Percentiles rank a stretch among this genome's conserved stretches.
phyloP scores from a whole-genome alignment of 2,888 invertebrate species.

The Drosophila ezoana region DNA sequence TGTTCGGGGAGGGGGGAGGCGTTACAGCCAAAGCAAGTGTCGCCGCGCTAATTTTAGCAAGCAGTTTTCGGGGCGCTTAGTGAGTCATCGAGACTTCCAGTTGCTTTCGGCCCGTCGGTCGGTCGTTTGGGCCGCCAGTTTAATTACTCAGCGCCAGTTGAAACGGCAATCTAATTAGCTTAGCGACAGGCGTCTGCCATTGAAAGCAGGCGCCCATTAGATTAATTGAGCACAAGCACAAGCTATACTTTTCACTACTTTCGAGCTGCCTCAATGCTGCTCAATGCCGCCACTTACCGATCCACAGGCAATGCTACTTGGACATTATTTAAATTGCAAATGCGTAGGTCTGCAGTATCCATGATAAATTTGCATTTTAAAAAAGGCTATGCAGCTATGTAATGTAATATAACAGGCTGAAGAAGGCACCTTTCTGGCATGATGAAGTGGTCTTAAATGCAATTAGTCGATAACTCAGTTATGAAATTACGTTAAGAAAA shows the following conservation, averaged over 20 bases:
- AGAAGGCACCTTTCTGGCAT: too few relatives aligned
- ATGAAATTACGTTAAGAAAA: too few relatives aligned
- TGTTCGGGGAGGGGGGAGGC: background rate
- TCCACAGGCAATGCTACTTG: background rate
- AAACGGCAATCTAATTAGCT: constrained; percentile 73
- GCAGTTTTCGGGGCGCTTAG: constrained; percentile 29
- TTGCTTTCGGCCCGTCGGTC: constrained; percentile 2
- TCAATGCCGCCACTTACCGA: too few relatives aligned
- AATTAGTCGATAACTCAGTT: too few relatives aligned
- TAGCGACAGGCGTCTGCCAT: constrained; percentile 30
- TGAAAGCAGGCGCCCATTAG: constrained; percentile 54
- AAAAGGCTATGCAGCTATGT: too few relatives aligned
- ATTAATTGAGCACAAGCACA: constrained; percentile 51
- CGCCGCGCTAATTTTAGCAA: constrained; percentile 54
- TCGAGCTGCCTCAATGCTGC: background rate
- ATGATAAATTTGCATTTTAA: too few relatives aligned
- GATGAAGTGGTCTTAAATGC: too few relatives aligned
- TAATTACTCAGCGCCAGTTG: constrained; percentile 61
- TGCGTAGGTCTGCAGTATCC: background rate
- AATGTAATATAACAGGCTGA: too few relatives aligned
- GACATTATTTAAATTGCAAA: background rate
- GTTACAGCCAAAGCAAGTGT: constrained; percentile 25
- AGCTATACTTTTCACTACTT: background rate
- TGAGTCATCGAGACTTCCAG: constrained; percentile 31
- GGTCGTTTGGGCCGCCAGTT: constrained; percentile 40